Conservation (phyloP, 2,113 vertebrate genomes). For the Ornithorhynchus anatinus region DNA sequence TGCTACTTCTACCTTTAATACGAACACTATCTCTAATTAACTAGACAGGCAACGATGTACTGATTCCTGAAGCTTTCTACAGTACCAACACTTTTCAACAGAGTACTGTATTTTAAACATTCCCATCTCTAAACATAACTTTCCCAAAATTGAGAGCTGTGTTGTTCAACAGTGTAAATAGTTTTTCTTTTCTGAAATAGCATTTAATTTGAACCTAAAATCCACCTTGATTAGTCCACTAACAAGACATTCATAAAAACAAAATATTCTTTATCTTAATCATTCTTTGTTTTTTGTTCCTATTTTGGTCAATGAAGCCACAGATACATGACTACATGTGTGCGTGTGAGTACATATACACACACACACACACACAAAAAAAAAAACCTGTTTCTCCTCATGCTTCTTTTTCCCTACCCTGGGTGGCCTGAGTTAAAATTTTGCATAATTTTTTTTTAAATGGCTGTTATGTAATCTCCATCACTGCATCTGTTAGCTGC, state of each 20-base stretch:
- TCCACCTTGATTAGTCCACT: conserved; percentile 3
- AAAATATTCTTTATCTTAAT: conserved; percentile 43
- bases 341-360: too few species aligned
- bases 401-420: not conserved
- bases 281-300: conserved; percentile 14
- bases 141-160: conserved; percentile 18
- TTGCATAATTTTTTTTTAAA: conserved; percentile 23
- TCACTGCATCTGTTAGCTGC: conserved; percentile 24
- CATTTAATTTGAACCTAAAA: conserved; percentile 29
- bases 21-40: not conserved
- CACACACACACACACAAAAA: conserved; percentile 46
- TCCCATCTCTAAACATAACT: not conserved
- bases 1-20: not conserved
- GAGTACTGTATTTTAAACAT: conserved; percentile 12
- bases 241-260: conserved; percentile 22
- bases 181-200: not conserved
- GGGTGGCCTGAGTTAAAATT: not conserved
- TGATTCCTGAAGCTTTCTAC: not conserved
- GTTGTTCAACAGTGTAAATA: conserved; percentile 18
- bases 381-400: conserved; percentile 36
- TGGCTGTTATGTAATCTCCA: conserved; percentile 31
- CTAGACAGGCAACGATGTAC: conserved; percentile 4
- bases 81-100: conserved; percentile 6
- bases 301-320: conserved; percentile 31
- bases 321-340: not conserved